Base-by-base conservation (phyloP, 2,888 invertebrate species). In the Drosophila engyochracea region DNA sequence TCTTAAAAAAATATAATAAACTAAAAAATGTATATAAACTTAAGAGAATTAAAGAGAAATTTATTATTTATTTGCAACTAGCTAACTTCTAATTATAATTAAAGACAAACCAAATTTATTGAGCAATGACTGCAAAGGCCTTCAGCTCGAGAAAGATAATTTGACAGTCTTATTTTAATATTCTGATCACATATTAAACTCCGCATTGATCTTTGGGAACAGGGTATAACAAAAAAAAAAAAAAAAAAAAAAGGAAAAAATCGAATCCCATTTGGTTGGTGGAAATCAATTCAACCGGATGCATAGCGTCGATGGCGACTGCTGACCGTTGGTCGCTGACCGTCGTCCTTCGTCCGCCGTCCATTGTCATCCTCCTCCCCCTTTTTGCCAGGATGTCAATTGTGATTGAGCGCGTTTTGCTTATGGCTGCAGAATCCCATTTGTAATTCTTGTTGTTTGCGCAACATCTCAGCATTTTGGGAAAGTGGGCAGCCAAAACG, bases 281-380 rank as follows among this genome's bases (percentile, higher is more conserved):
- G 47, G 57, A 83, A 85, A 83, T 86, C 84, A 89, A 87, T 87
- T 85, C 76, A 85, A 78, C 87, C 91, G 87, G 87, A 88, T 91
- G 91, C 87, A 86, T 76, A 84, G 70, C 73, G 79, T 70, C 77
- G 62, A 53, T 70, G 73, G 65, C 71, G 67, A 49, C 84, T 75
- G 76, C 71, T 84, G 84, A 83, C 82, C 83, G 51, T 72, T 69
- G 77, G 67, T 28, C 73, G 55, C 37, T 57, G 51, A 19, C 52
- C 76, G 47, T 25, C 25, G 51, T 7, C 49, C 30, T 9, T 9
- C 44, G 35, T 65, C 55, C 70, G 39, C 16, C 41, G 25, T 41
- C 31, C 61, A 61, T 51, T 51, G 47, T 25, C 57, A 28, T 22
- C 25, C 19, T n/a, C 35, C 63, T 28, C n/a, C 65, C 51, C 62